A percentile compares a stretch with the other conserved stretches of the same genome.
Evolutionary conservation across 2,797 vertebrate species (phyloP).

Genomic region (Kryptopterus vitreolus): DNA sequence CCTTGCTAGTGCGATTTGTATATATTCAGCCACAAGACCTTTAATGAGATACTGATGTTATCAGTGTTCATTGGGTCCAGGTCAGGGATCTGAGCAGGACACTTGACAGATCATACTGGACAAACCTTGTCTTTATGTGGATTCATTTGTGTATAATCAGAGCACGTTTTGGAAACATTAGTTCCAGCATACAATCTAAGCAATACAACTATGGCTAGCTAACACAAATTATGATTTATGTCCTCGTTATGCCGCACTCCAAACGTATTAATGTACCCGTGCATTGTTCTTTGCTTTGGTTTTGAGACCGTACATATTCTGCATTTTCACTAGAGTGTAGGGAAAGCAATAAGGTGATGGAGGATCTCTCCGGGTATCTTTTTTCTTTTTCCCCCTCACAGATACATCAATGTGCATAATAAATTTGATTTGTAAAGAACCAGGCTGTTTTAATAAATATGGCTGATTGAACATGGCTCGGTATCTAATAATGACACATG

Average conservation of each 20-base stretch:
- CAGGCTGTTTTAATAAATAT: constrained; percentile 47
- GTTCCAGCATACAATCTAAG: background rate
- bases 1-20: background rate
- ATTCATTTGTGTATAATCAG: background rate
- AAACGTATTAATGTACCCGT: background rate
- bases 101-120: background rate
- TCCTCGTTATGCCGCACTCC: background rate
- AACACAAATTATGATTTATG: background rate
- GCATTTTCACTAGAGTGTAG: background rate
- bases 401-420: constrained; percentile 51
- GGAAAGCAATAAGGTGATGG: constrained; percentile 20
- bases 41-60: background rate
- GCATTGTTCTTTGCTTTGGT: constrained; percentile 18
- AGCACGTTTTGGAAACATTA: background rate
- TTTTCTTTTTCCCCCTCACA: constrained; percentile 32
- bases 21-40: background rate
- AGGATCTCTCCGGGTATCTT: constrained; percentile 25
- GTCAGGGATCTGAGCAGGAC: background rate
- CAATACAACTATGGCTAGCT: background rate
- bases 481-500: constrained; percentile 44
- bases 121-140: background rate
- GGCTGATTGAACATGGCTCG: constrained; percentile 35
- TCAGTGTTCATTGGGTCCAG: background rate
- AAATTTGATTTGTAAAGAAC: constrained; percentile 41
- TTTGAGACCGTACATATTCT: background rate